phyloP scores from a whole-genome alignment of 2,888 invertebrate species.

The Nomada goodeniana region DNA sequence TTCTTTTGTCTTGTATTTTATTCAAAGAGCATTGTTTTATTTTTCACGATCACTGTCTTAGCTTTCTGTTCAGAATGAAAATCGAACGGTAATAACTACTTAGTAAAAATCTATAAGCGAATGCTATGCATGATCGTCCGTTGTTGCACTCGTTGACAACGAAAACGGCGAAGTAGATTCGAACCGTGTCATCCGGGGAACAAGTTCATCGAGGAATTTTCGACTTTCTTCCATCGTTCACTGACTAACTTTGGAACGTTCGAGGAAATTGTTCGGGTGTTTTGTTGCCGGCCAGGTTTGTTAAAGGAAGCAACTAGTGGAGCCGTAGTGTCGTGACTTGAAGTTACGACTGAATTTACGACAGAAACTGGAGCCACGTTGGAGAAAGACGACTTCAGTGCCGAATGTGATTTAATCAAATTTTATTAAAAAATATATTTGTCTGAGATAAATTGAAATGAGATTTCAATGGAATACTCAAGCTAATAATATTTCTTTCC shows the following conservation, averaged over 20 bases:
- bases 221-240: not conserved
- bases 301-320: not conserved
- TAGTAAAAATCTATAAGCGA: not conserved
- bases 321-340: not conserved
- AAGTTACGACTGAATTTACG: not conserved
- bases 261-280: not conserved
- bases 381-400: not conserved
- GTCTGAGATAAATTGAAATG: no score
- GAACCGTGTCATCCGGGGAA: conserved; percentile 5
- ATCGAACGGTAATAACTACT: not conserved
- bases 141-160: not conserved
- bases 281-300: not conserved
- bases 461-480: no score
- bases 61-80: not conserved
- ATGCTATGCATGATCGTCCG: not conserved
- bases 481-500: no score
- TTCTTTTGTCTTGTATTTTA: no score
- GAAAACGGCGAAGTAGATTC: not conserved
- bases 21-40: no score
- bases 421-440: no score
- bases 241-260: not conserved
- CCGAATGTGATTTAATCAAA: not conserved
- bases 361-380: not conserved
- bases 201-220: conserved; percentile 10
- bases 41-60: not conserved